Base-by-base conservation (phyloP, 1,140 invertebrate genomes). In the Ctenoplectra terminalis region DNA sequence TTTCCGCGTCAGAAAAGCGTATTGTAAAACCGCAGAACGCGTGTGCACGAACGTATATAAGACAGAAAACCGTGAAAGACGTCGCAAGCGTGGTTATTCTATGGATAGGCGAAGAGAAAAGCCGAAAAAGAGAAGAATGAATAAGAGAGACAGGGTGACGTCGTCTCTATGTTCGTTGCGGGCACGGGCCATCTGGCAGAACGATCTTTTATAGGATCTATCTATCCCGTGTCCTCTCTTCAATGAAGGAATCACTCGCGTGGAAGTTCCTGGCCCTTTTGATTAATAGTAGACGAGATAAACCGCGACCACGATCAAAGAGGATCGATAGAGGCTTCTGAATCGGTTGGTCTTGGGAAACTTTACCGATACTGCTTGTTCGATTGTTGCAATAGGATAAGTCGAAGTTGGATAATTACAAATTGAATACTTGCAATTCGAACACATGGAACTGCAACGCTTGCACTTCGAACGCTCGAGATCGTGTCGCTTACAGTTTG, bases 111-210 rank as follows among this genome's bases (percentile, higher is more conserved):
- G 50, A 72, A 60, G 50, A 58, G 81, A 87, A 83, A 86, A 48
- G 75, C 29, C 56, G 48, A 69, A 34, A 34, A 78, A 73, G 61
- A 67, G 26, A 56, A 87, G 37, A 58, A 58, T 56, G 56, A 46
- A 37, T 37, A 43, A 26, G 60, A 54, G 52, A n/a, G 52, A 83
- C 13, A 34, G 23, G 50, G 72, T 50, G n/a, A 75, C 60, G 26
- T 50, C 52, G 50, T 43, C 48, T 73, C 73, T 78, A 37, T 74
- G 61, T 83, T 75, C 50, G 73, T 87, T 64, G 54, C 67, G 67
- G 87, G 89, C 90, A 91, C 90, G 89, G 90, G 89, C 90, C 90
- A 91, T 91, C 90, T 91, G 90, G 90, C 84, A 84, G 87, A 87
- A 85, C 78, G 89, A 90, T 90, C 87, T 85, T 90, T 89, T 87